Conservation (phyloP, 2,888 invertebrate genomes). For the Helleia helle region DNA sequence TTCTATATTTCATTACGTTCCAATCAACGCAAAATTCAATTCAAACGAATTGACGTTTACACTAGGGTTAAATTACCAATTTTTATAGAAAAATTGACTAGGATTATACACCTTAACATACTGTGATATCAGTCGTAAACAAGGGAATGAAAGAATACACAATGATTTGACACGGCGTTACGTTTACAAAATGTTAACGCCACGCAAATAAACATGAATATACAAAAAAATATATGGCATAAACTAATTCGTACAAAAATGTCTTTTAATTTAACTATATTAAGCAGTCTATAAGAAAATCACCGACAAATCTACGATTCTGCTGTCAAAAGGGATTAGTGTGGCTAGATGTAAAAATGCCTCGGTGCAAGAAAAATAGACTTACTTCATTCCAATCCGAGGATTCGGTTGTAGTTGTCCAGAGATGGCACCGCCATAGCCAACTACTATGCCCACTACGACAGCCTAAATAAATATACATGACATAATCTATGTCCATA, state of each 20-base stretch:
- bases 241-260: constrained; percentile 15
- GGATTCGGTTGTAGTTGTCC: too few relatives aligned
- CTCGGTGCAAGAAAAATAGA: too few relatives aligned
- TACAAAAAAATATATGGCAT: constrained; percentile 11
- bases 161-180: neutral
- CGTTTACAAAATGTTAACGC: too few relatives aligned
- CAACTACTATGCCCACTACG: too few relatives aligned
- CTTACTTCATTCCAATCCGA: too few relatives aligned
- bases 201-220: constrained; percentile 1
- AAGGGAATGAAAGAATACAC: constrained; percentile 6
- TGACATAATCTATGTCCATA: too few relatives aligned
- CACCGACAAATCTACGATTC: constrained; percentile 26
- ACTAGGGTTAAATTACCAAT: constrained; percentile 5
- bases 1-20: neutral
- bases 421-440: too few relatives aligned
- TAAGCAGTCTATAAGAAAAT: constrained; percentile 51
- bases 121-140: constrained; percentile 8
- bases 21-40: constrained; percentile 7
- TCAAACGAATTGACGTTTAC: constrained; percentile 3
- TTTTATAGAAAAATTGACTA: constrained; percentile 10
- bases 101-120: constrained; percentile 7
- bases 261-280: constrained; percentile 22
- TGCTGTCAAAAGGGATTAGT: constrained; percentile 32
- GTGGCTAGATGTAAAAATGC: too few relatives aligned
- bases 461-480: too few relatives aligned